Percentiles rank a stretch among this genome's conserved stretches.
Evolutionary conservation across 2,797 vertebrate species (phyloP).

Genomic region (Acomys russatus): DNA sequence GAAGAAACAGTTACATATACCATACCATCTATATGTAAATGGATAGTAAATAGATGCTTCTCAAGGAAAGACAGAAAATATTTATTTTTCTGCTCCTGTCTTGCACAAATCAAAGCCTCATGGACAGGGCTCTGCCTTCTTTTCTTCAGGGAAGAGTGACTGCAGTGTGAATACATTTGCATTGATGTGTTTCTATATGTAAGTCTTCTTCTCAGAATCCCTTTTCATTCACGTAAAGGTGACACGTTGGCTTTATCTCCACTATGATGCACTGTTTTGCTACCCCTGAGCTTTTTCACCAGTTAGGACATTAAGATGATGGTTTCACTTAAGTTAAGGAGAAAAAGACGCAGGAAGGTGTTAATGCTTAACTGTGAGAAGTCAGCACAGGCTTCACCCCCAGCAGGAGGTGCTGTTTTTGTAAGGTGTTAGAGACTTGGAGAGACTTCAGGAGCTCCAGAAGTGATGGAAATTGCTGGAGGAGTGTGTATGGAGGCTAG

Average conservation of each 20-base stretch:
- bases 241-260: neutral
- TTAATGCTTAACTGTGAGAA: neutral
- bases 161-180: neutral
- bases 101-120: neutral
- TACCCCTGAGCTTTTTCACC: conserved; percentile 15
- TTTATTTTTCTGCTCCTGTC: conserved; percentile 58
- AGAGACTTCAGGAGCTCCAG: neutral
- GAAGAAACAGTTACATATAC: neutral
- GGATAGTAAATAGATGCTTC: neutral
- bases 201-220: neutral
- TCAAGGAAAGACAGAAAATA: neutral
- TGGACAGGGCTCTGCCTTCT: neutral
- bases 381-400: neutral
- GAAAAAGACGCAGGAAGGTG: neutral
- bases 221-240: conserved; percentile 24
- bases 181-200: neutral
- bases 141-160: neutral
- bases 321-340: neutral
- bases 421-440: neutral
- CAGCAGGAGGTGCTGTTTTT: neutral
- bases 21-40: conserved; percentile 53
- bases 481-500: neutral
- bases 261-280: neutral
- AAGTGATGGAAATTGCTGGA: neutral
- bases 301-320: conserved; percentile 10